Evolutionary conservation across 2,888 invertebrate genomes (phyloP), one percentile per base, ranked within the genome.

Genomic region (Amiota communis): DNA sequence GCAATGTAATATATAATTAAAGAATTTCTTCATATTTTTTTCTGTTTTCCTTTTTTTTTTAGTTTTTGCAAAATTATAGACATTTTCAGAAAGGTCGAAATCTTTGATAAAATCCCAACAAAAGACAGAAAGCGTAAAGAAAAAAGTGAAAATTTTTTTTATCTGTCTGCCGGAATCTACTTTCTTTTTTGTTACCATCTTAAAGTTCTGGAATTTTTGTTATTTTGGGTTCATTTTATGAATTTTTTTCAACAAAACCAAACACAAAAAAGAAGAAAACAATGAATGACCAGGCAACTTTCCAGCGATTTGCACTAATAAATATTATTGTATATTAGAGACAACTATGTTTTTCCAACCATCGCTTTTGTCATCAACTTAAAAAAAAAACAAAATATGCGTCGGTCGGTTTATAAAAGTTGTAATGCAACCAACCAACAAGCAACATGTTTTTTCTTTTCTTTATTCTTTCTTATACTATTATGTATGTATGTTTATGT

Each of bases 11-110:
- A 36, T 36, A 36, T 36, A 36, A 36, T 36, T 36, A 36, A 36
- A 36, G 36, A 36, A 36, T 36, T 6, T 36, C 36, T 36, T 36
- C 8, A 4, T 6, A 36, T 4, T 6, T 36, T 36, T 36, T 2
- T 36, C 36, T 36, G 36, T 36, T 36, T 36, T 6, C 6, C 6
- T 6, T 23, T 23, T 57, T 15, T 2, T 23, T 59, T 59, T 59
- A 17, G 15, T 17, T n/a, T n/a, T 64, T 46, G n/a, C 65, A 65
- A 65, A 65, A 49, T 65, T 23, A 65, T 65, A 65, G 36, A 15
- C 17, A 48, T 65, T 59, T 59, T 15, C 59, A 13, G n/a, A 59
- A 59, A 59, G 23, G 59, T 59, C 20, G 20, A 59, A 59, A 59
- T 59, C 59, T 59, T 59, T 20, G 6, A 36, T 6, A 36, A 36